Evolutionary conservation across 2,797 vertebrate species (phyloP), one percentile per base, ranked within the genome.

Genomic region (Microcaecilia unicolor): DNA sequence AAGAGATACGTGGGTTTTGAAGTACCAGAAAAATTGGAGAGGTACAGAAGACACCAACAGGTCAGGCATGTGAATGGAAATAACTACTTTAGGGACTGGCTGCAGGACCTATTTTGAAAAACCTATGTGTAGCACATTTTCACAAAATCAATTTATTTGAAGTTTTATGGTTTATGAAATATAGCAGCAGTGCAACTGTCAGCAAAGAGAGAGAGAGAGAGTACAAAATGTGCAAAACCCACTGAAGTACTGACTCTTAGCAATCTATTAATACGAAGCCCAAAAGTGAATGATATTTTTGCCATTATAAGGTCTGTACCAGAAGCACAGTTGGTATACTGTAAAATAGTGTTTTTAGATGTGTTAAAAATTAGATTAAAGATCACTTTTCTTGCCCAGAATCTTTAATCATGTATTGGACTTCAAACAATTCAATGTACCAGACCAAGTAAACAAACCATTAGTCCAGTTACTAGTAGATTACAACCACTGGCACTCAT

Each of bases 131-230:
- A 28, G 1, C 66, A 66, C 70, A 69, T 69, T 76, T 76, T 60
- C 50, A 69, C 55, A 61, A 76, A 78, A 79, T 71, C 67, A 63
- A 62, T 74, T 76, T 74, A 70, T 74, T 77, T 72, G 59, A 65
- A 73, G 45, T 7, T 50, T 63, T 74, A 49, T 36, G 32, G 20
- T 61, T 71, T 71, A 61, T 73, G 58, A 75, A 80, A 74, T 76
- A 72, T 30, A 70, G 54, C 65, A 16, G 15, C 69, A 66, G 28
- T 38, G 51, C 49, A 69, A 64, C 65, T 72, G 65, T 61, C 70
- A 79, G 37, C 53, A 70, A 53, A 57, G 51, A 74, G 54, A 30
- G 64, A 57, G 51, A 74, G 54, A 30, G 64, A 48, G 31, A 60
- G 71, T 64, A 67, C 48, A 53, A 29, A 54, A 71, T 74, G 54